A percentile compares a stretch with the other conserved stretches of the same genome.
phyloP scores from a whole-genome alignment of 2,888 invertebrate species.

The Drosophila monieri region DNA sequence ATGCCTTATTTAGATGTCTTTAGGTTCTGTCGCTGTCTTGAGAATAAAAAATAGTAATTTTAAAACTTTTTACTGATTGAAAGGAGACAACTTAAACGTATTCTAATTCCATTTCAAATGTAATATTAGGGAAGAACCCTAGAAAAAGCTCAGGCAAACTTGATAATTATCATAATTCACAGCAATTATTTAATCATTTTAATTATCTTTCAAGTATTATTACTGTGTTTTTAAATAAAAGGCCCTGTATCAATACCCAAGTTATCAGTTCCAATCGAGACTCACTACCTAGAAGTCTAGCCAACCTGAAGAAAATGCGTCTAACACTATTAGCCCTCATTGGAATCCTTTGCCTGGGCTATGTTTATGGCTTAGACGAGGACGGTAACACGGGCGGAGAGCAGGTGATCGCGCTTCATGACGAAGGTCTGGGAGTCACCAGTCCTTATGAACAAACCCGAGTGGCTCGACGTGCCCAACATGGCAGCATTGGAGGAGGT shows the following conservation, averaged over 20 bases:
- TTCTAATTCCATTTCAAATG: neutral
- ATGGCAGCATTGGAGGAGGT: conserved; percentile 3
- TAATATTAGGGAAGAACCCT: neutral
- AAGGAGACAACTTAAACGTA: neutral
- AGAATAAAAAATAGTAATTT: no score
- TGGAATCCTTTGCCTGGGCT: neutral
- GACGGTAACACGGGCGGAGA: neutral
- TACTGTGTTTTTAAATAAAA: neutral
- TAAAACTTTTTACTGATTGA: neutral
- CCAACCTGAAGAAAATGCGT: neutral
- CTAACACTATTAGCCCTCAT: neutral
- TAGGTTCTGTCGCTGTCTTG: no score
- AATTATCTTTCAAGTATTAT: neutral
- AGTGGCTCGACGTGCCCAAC: neutral
- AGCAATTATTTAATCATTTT: neutral
- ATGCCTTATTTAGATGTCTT: no score
- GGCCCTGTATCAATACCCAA: neutral
- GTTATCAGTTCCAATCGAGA: neutral
- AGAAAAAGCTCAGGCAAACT: neutral
- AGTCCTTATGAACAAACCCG: neutral
- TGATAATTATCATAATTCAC: neutral
- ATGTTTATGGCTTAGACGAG: neutral
- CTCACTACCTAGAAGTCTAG: neutral
- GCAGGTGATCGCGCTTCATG: neutral
- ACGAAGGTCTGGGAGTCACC: neutral